Evolutionary conservation across 2,797 vertebrate species (phyloP).

Genomic region (Mareca strepera): DNA sequence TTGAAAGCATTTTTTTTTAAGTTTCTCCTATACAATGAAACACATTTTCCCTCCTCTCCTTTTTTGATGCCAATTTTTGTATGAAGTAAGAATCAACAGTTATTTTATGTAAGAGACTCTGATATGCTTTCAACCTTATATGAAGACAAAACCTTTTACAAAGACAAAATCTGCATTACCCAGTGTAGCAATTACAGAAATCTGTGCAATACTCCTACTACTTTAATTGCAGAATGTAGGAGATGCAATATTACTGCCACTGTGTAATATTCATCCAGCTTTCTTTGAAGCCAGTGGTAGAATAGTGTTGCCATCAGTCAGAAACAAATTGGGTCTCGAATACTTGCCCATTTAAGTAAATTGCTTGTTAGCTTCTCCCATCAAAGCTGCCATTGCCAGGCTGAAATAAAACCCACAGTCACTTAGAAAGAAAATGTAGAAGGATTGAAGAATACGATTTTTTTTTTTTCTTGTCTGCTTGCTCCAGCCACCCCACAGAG

Average conservation of each 20-base stretch:
- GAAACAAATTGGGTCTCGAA: slow-evolving; percentile 29
- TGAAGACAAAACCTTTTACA: background rate
- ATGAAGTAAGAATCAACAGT: background rate
- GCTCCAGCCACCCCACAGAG: background rate
- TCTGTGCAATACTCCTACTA: background rate
- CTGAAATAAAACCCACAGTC: background rate
- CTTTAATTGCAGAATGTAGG: background rate
- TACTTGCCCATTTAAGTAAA: slow-evolving; percentile 23
- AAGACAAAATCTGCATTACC: background rate
- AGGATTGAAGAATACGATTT: background rate
- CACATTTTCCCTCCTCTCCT: background rate
- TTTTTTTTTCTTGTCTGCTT: background rate
- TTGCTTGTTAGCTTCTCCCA: slow-evolving; percentile 22
- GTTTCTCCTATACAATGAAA: background rate
- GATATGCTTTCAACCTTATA: background rate
- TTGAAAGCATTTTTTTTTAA: background rate
- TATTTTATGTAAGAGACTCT: background rate
- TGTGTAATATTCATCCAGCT: background rate
- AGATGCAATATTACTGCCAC: background rate
- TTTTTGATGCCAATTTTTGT: background rate
- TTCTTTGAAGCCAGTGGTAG: background rate
- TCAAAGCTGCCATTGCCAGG: background rate
- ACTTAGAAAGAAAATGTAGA: background rate
- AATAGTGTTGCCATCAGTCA: slow-evolving; percentile 22
- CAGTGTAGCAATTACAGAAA: background rate